These are phyloP conservation scores for Lysandra coridon DNA, from an alignment of 2,888 invertebrate genomes.

Conservation along the genomic window DNA sequence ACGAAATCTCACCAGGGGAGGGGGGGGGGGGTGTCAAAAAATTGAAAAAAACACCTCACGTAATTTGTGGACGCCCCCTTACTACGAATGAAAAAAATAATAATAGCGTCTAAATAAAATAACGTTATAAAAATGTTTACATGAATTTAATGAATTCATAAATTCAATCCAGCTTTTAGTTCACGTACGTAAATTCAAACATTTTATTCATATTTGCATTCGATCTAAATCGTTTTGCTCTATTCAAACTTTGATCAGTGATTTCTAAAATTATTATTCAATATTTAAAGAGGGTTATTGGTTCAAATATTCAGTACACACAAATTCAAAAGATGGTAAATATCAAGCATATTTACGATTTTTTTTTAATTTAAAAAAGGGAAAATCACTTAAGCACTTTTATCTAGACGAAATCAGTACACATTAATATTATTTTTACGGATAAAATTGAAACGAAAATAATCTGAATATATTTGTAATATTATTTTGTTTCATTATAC, in stretches of 20 bases:
- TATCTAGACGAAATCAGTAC: neutral
- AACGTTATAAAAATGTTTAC: neutral
- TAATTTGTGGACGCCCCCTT: no score
- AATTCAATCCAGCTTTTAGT: neutral
- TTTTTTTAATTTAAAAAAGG: neutral
- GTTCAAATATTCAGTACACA: neutral
- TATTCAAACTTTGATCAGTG: neutral
- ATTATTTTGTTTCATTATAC: neutral
- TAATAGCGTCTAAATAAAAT: no score
- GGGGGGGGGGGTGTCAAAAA: no score
- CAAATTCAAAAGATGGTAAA: neutral
- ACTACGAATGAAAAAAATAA: no score
- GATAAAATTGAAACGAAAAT: no score
- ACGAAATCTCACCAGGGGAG: no score
- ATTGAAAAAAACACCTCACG: no score
- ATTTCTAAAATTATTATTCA: neutral
- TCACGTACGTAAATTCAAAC: conserved; percentile 7
- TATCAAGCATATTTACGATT: neutral
- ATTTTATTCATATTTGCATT: neutral
- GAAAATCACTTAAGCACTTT: neutral
- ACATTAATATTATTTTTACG: no score
- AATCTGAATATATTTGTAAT: no score
- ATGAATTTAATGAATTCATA: neutral
- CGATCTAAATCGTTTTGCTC: neutral
- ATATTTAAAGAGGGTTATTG: neutral